Evolutionary conservation across 1,140 invertebrate species (phyloP).

Genomic region (Sipha flava): DNA sequence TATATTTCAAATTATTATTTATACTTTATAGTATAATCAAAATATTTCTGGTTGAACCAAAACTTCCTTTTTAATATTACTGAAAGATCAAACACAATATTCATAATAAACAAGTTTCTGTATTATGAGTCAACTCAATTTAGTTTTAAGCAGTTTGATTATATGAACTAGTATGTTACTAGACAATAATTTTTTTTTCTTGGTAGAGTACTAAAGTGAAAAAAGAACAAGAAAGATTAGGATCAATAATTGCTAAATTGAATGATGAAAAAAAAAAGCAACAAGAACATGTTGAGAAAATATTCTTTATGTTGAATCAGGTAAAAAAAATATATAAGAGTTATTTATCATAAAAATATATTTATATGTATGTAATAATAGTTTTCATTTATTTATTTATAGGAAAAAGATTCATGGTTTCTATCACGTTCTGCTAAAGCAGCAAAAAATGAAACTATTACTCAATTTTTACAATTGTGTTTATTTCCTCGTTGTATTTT

Average conservation of each 20-base stretch:
- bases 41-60: too few species aligned
- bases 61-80: too few species aligned
- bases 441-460: slow-evolving; percentile 93
- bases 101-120: too few species aligned
- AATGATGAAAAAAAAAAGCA: slow-evolving; percentile 90
- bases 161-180: too few species aligned
- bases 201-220: slow-evolving; percentile 70
- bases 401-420: slow-evolving; percentile 92
- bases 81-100: too few species aligned
- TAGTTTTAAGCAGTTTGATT: too few species aligned
- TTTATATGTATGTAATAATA: neutral
- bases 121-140: too few species aligned
- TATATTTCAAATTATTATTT: too few species aligned
- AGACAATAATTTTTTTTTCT: slow-evolving; percentile 36
- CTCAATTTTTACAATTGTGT: slow-evolving; percentile 91
- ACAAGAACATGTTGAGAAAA: slow-evolving; percentile 84
- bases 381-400: slow-evolving; percentile 38
- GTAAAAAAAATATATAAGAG: slow-evolving; percentile 34
- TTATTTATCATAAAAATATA: neutral
- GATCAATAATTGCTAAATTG: slow-evolving; percentile 81
- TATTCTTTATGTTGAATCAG: slow-evolving; percentile 58
- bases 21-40: too few species aligned
- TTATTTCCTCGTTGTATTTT: slow-evolving; percentile 93
- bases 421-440: slow-evolving; percentile 71
- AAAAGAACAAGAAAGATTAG: slow-evolving; percentile 85